Conservation (phyloP, 2,888 invertebrate genomes). For the Himalopsyche japonica region DNA sequence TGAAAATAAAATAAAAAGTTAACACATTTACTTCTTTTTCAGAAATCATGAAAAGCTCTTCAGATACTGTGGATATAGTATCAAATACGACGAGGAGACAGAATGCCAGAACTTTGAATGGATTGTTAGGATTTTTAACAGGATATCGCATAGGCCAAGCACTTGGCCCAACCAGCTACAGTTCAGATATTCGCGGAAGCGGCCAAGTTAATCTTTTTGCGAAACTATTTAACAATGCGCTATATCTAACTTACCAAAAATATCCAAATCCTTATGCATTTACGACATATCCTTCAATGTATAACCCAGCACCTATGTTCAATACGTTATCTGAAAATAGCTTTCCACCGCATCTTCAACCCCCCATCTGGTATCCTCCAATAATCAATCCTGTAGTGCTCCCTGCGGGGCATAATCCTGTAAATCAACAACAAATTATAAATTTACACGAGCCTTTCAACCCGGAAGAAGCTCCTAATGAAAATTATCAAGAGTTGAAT, state of each 20-base stretch:
- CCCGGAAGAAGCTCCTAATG: slow-evolving; percentile 20
- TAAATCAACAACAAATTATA: slow-evolving; percentile 31
- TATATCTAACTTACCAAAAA: slow-evolving; percentile 29
- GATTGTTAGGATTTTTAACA: slow-evolving; percentile 30
- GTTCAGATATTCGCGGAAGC: slow-evolving; percentile 18
- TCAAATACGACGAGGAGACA: background rate
- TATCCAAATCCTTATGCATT: slow-evolving; percentile 28
- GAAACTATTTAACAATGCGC: slow-evolving; percentile 28
- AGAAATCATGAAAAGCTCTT: background rate
- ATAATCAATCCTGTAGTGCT: background rate
- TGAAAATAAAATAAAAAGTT: no score
- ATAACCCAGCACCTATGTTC: slow-evolving; percentile 32
- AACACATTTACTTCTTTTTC: background rate
- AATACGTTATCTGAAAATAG: slow-evolving; percentile 34
- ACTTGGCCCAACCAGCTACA: slow-evolving; percentile 22
- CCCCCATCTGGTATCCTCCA: slow-evolving; percentile 38
- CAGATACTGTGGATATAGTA: background rate
- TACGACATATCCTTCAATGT: slow-evolving; percentile 14
- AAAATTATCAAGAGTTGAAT: slow-evolving; percentile 27
- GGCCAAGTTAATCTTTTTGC: slow-evolving; percentile 25
- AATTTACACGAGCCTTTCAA: slow-evolving; percentile 27
- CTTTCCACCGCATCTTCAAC: slow-evolving; percentile 35
- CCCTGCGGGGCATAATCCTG: slow-evolving; percentile 9
- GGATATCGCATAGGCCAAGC: slow-evolving; percentile 34
- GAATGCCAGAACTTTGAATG: slow-evolving; percentile 15